These are phyloP conservation scores for Brenthis ino DNA, from an alignment of 2,888 invertebrate species.

Conservation along the genomic window DNA sequence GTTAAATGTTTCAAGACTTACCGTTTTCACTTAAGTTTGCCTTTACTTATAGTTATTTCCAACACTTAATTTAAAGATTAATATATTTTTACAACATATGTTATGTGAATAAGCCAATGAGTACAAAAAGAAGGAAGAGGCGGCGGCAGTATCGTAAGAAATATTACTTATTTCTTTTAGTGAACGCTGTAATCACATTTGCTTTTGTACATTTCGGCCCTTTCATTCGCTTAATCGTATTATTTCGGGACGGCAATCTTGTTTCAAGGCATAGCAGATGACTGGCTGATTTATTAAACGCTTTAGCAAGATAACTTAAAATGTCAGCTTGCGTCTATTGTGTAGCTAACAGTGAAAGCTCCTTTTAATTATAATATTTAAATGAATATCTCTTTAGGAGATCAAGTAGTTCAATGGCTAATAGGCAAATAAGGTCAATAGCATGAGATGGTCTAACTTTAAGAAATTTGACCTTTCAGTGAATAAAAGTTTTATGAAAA, in stretches of 20 bases:
- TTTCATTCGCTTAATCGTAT: slow-evolving; percentile 81
- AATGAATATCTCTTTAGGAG: slow-evolving; percentile 1
- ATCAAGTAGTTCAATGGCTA: too few relatives aligned
- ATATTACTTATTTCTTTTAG: slow-evolving; percentile 78
- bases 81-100: slow-evolving; percentile 28
- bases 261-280: slow-evolving; percentile 37
- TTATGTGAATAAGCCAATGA: slow-evolving; percentile 39
- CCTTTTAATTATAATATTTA: slow-evolving; percentile 16
- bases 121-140: slow-evolving; percentile 45
- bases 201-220: slow-evolving; percentile 79
- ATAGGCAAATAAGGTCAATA: too few relatives aligned
- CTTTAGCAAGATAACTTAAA: slow-evolving; percentile 21
- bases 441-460: too few relatives aligned
- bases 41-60: neutral
- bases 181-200: slow-evolving; percentile 79
- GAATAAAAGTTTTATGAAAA: too few relatives aligned
- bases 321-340: slow-evolving; percentile 15
- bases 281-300: slow-evolving; percentile 38
- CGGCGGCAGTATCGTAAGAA: slow-evolving; percentile 63
- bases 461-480: too few relatives aligned
- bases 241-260: slow-evolving; percentile 74
- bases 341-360: slow-evolving; percentile 6
- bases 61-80: slow-evolving; percentile 30
- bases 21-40: neutral
- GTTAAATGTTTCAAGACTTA: neutral